A percentile compares a stretch with the other conserved stretches of the same genome.
Conservation (phyloP, 2,113 vertebrate species). For the Tautogolabrus adspersus region DNA sequence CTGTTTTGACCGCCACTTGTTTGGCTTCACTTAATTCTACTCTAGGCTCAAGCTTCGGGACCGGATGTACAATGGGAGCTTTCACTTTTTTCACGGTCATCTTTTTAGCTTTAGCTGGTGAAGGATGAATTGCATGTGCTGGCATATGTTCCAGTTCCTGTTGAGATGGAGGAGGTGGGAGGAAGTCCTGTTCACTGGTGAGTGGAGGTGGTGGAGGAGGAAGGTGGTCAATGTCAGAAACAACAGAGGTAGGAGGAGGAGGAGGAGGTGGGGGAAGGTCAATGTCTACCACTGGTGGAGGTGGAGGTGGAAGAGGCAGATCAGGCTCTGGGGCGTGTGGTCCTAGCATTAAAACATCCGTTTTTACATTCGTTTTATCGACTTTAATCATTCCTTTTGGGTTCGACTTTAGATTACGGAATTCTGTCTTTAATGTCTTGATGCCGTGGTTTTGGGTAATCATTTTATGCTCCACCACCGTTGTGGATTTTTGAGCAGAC, state of each 20-base stretch:
- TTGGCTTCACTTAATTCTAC: slow-evolving; percentile 64
- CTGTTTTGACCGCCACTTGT: slow-evolving; percentile 45
- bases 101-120: slow-evolving; percentile 76
- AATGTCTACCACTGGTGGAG: slow-evolving; percentile 81
- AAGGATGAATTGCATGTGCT: slow-evolving; percentile 49
- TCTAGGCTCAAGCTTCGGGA: slow-evolving; percentile 82
- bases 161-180: slow-evolving; percentile 81
- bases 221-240: slow-evolving; percentile 79
- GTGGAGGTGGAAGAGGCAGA: slow-evolving; percentile 88
- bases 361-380: slow-evolving; percentile 75
- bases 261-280: slow-evolving; percentile 84
- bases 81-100: slow-evolving; percentile 80
- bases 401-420: slow-evolving; percentile 79
- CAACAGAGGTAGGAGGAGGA: slow-evolving; percentile 79
- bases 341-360: slow-evolving; percentile 76
- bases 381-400: slow-evolving; percentile 70
- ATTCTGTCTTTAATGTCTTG: slow-evolving; percentile 83
- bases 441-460: slow-evolving; percentile 82
- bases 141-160: slow-evolving; percentile 80
- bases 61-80: slow-evolving; percentile 72
- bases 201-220: slow-evolving; percentile 75
- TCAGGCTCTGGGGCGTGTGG: slow-evolving; percentile 79
- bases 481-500: slow-evolving; percentile 51
- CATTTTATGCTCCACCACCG: slow-evolving; percentile 79
- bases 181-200: slow-evolving; percentile 73